Base-by-base conservation (phyloP, 2,113 vertebrate genomes). In the Gadus macrocephalus region DNA sequence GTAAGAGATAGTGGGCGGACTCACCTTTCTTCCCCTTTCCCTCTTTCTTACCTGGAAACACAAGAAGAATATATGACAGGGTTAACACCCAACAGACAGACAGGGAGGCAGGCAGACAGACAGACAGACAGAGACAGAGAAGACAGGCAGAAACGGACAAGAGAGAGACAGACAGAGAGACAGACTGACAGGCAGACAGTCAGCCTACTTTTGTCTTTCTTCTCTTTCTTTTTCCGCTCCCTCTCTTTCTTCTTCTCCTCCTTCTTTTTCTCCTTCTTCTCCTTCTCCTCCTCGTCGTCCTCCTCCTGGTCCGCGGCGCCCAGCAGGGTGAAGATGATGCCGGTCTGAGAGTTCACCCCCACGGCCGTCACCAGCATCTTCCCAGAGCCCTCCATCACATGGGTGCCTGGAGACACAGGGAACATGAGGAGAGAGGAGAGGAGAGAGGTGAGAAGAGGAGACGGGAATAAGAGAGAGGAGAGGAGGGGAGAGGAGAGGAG, bases 361-460 rank as follows among this genome's bases (percentile, higher is more conserved):
- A 98, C 96, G 62, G 95, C 97, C 22, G 94, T 97, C 73, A 99
- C 96, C 63, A 99, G 73, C 92, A 98, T 95, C 89, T 94, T 95
- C 68, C 96, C 96, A 65, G 97, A 98, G 73, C 97, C 97, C 89
- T 99, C 97, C 96, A 99, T 98, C 55, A 98, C 96, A 78, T 98
- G 96, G 62, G 97, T 99, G 71, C 97, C 97, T 99, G 60, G 35
- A 2, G 5, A n/a, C 9, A 28, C 1, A 49, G 15, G 77, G 25
- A 25, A 22, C 55, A 15, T 16, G 22, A 56, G 22, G 16, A 19
- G 49, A 67, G 8, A 8, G 65, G 22, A 60, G 15, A 15, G 27
- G 28, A 53, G 11, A 14, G 27, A 56, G 17, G 16, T 35, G 19
- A n/a, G 35, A 15, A 8, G 9, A 15, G 53, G 16, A 56, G 12